These are phyloP conservation scores for Caenorhabditis briggsae DNA, from an alignment of 1,140 invertebrate species.

Conservation along the genomic window DNA sequence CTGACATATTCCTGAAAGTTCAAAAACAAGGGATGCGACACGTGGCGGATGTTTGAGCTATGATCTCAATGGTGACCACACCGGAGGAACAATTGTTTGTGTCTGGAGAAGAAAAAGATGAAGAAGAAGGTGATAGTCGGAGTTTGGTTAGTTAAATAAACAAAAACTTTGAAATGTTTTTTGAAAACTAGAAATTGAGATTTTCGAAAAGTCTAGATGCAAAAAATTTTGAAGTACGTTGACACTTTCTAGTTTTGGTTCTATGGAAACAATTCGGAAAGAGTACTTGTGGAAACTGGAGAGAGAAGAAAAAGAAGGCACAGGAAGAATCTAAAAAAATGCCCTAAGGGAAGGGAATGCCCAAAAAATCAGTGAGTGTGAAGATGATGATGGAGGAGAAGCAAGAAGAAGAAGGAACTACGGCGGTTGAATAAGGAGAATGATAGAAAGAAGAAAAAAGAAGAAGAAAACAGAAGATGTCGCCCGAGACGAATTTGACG, in stretches of 20 bases:
- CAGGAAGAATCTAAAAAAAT: background rate
- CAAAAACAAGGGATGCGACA: conserved; percentile 29
- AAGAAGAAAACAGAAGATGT: conserved; percentile 39
- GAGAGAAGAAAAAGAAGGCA: background rate
- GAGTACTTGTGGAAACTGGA: background rate
- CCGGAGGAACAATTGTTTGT: conserved; percentile 4
- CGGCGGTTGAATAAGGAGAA: conserved; percentile 18
- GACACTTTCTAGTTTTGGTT: too few species aligned
- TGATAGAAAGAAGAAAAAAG: background rate
- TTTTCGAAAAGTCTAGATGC: too few species aligned
- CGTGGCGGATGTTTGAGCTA: conserved; percentile 12
- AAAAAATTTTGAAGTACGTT: too few species aligned
- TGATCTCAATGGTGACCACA: background rate
- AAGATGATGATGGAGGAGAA: background rate
- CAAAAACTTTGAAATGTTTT: too few species aligned
- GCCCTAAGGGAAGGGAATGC: background rate
- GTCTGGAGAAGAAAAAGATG: background rate
- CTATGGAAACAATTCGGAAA: background rate
- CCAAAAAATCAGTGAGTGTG: conserved; percentile 19
- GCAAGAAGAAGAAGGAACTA: background rate
- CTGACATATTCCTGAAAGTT: conserved; percentile 34
- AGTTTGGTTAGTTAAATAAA: background rate
- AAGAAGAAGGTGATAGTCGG: background rate
- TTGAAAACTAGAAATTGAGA: too few species aligned
- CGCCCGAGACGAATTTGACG: conserved; percentile 17